Percentiles rank a stretch among this genome's conserved stretches.
phyloP scores from a whole-genome alignment of 92 coral and sea anemone genomes.

The Zoanthus gigantus region DNA sequence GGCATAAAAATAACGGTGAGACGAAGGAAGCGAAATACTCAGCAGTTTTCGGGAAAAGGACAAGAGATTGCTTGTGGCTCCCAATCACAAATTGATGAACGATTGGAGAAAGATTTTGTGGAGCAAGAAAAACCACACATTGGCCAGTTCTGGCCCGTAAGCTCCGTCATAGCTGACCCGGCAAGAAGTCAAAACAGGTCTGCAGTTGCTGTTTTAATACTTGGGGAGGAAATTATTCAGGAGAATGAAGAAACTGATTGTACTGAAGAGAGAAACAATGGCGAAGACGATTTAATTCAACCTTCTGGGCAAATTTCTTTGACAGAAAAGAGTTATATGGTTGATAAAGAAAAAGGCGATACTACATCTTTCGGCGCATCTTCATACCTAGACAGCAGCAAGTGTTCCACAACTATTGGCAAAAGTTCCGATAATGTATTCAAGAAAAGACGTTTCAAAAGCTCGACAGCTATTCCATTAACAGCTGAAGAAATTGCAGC shows the following conservation, averaged over 20 bases:
- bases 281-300: not conserved
- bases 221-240: not conserved
- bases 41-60: not conserved
- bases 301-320: not conserved
- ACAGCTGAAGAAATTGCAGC: constrained; percentile 2
- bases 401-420: not conserved
- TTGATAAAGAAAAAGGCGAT: not conserved
- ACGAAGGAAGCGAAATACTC: not conserved
- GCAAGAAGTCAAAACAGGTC: not conserved
- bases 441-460: not conserved
- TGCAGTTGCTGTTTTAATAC: not conserved
- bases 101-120: not conserved
- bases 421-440: not conserved
- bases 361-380: not conserved
- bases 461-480: constrained; percentile 9
- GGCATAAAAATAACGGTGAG: not conserved
- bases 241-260: not conserved
- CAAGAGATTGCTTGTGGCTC: not conserved
- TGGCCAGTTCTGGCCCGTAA: constrained; percentile 26
- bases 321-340: not conserved
- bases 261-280: not conserved
- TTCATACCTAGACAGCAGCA: not conserved
- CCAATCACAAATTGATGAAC: not conserved
- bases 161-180: not conserved
- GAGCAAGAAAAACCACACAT: not conserved